These are phyloP conservation scores for Rhinogobius similis DNA, from an alignment of 2,113 vertebrate genomes.

Conservation along the genomic window DNA sequence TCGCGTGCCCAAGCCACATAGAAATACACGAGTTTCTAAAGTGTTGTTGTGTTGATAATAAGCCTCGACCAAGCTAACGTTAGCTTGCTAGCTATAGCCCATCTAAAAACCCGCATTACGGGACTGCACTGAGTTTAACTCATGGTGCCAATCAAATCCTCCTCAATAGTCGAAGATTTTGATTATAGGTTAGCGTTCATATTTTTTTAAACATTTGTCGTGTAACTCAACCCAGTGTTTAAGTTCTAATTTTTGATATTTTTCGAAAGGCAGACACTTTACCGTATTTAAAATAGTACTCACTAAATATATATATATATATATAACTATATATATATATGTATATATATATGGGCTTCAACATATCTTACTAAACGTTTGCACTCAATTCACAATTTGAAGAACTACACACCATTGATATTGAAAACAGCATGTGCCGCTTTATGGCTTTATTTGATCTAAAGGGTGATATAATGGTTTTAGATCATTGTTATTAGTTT, in stretches of 20 bases:
- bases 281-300: neutral
- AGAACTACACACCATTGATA: neutral
- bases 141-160: neutral
- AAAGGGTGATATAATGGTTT: neutral
- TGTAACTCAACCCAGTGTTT: neutral
- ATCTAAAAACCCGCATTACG: slow-evolving; percentile 69
- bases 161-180: no score
- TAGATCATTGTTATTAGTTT: neutral
- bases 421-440: neutral
- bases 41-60: slow-evolving; percentile 61
- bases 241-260: no score
- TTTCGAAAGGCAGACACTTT: neutral
- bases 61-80: slow-evolving; percentile 54
- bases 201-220: neutral
- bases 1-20: neutral
- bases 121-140: neutral
- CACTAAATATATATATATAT: no score
- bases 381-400: neutral
- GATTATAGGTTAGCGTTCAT: neutral
- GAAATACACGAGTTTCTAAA: neutral
- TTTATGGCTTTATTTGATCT: neutral
- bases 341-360: no score
- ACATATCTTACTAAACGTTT: no score
- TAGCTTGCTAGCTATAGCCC: slow-evolving; percentile 37
- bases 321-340: no score